Percentiles rank a stretch among this genome's conserved stretches.
These are phyloP conservation scores for Lepeophtheirus nordmannii DNA, from an alignment of 2,888 invertebrate species.

Conservation along the genomic window DNA sequence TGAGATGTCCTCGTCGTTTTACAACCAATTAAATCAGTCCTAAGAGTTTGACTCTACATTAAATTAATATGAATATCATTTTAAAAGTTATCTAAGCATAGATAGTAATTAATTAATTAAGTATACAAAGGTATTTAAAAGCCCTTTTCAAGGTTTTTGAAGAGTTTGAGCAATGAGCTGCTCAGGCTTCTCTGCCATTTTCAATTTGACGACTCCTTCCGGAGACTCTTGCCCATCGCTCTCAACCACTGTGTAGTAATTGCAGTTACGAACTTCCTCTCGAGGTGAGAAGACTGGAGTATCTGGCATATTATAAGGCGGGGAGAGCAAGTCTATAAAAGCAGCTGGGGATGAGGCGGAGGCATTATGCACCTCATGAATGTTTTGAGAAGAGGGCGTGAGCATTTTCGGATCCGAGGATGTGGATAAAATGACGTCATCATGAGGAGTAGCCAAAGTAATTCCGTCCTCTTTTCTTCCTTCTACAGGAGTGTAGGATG, in stretches of 20 bases:
- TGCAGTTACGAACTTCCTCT: not conserved
- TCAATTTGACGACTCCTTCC: too few species aligned
- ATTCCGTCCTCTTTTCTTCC: not conserved
- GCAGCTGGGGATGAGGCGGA: not conserved
- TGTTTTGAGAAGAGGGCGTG: not conserved
- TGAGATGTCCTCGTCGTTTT: too few species aligned
- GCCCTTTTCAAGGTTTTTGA: too few species aligned
- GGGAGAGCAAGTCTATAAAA: constrained; percentile 6
- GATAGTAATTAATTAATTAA: too few species aligned
- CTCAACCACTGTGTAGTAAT: not conserved
- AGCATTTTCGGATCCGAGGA: not conserved
- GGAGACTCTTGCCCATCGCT: too few species aligned
- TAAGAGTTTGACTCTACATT: too few species aligned
- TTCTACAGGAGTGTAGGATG: not conserved
- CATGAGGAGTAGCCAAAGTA: not conserved
- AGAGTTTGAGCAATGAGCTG: too few species aligned
- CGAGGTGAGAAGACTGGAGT: not conserved
- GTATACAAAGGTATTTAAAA: too few species aligned
- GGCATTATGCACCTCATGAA: not conserved
- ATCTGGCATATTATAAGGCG: constrained; percentile 9
- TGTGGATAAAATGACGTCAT: not conserved
- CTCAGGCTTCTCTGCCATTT: too few species aligned
- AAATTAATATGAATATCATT: too few species aligned
- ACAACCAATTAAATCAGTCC: too few species aligned
- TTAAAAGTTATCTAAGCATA: too few species aligned